Conservation (phyloP, 2,113 vertebrate species). For the Panthera leo region DNA sequence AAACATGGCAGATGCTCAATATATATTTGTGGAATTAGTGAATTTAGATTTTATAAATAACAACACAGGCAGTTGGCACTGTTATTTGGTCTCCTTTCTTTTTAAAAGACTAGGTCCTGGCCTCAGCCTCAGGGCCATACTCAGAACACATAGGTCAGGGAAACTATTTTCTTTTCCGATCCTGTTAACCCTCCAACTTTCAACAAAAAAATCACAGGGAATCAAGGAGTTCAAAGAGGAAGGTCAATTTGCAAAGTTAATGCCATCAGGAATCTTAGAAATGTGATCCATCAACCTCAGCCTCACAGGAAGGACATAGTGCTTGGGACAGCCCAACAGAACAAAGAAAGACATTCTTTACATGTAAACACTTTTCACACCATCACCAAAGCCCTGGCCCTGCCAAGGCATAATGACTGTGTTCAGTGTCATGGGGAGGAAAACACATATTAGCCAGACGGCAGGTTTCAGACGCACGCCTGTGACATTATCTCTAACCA, state of each 20-base stretch:
- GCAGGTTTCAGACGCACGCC: constrained; percentile 75
- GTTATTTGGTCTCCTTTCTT: neutral
- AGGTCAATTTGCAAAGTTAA: constrained; percentile 19
- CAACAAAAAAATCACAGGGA: constrained; percentile 24
- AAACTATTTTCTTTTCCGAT: neutral
- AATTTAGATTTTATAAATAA: neutral
- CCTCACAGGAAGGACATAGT: neutral
- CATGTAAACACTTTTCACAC: constrained; percentile 40
- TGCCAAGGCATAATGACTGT: constrained; percentile 77
- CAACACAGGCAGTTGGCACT: neutral
- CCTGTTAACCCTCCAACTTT: neutral
- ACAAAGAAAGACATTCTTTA: constrained; percentile 29
- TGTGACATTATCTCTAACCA: constrained; percentile 86
- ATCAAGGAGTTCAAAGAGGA: neutral
- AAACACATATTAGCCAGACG: constrained; percentile 82
- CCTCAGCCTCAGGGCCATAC: neutral
- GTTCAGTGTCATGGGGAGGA: constrained; percentile 78
- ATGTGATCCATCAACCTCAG: neutral
- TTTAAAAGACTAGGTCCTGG: neutral
- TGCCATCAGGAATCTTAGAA: constrained; percentile 41
- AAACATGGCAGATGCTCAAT: neutral
- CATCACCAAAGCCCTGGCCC: constrained; percentile 40
- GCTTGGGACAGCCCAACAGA: neutral
- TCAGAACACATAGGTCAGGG: neutral
- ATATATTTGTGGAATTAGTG: neutral